Base-by-base conservation (phyloP, 2,113 vertebrate genomes). In the Phrynosoma blainvillii region DNA sequence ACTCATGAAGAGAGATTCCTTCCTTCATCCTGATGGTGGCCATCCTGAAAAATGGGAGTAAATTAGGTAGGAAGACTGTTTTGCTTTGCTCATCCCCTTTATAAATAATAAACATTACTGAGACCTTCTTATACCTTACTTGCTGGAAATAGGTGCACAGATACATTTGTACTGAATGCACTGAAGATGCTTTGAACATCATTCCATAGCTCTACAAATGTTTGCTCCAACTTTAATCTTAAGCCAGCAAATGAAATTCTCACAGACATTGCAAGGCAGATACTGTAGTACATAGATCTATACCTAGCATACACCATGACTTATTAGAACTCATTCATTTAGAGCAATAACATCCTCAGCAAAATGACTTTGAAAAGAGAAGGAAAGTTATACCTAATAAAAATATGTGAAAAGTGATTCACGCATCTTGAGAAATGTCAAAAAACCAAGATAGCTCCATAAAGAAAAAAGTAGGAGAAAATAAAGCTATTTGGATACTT, bases 301-400 rank as follows among this genome's bases (percentile, higher is more conserved):
- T 80, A 11, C 30, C 54, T 80, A 21, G 30, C 16, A 80, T 5
- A 59, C 8, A 59, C 27, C 3, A 32, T 16, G 47, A 59, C 30
- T 59, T 56, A 62, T 25, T 32, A 62, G 30, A 32, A 80, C n/a
- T 59, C 79, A 80, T 11, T 9, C 16, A 30, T 32, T 80, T 42
- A 66, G 4, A 82, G 23, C 62, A 82, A 66, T 20, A 40, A 66
- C 16, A 36, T 4, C n/a, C 4, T 21, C 56, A 42, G 21, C 21
- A n/a, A 82, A 82, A 82, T 82, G 80, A 66, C 40, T 65, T 82
- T 82, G 80, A 82, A 32, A 66, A 82, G 32, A 27, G 32, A 82
- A 66, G 32, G 59, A 25, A 66, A 82, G 66, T 36, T 25, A 5
- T 66, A 40, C 36, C 80, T 40, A 82, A 40, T 82, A 82, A 82